These are phyloP conservation scores for Drosophila subsilvestris DNA, from an alignment of 2,888 invertebrate genomes.

Conservation along the genomic window DNA sequence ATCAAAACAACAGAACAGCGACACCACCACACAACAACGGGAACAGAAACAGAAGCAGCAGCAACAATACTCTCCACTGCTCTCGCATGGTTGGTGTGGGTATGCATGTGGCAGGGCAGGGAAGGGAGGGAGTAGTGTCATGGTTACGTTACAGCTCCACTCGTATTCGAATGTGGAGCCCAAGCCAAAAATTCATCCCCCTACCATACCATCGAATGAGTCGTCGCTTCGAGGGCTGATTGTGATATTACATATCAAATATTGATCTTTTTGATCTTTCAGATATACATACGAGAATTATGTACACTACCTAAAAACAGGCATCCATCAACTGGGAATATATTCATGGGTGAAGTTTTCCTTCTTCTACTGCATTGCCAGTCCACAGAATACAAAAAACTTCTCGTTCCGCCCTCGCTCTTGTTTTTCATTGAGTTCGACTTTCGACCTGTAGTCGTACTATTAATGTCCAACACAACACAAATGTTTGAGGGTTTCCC, in stretches of 20 bases:
- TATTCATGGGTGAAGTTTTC: too few species aligned
- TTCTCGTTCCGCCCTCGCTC: constrained; percentile 44
- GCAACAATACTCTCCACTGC: not conserved
- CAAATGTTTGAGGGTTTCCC: constrained; percentile 55
- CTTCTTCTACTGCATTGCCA: too few species aligned
- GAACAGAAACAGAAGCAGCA: constrained; percentile 4
- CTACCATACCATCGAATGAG: constrained; percentile 6
- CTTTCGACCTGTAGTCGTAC: constrained; percentile 14
- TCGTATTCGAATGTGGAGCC: constrained; percentile 21
- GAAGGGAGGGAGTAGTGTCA: constrained; percentile 20
- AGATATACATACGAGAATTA: too few species aligned
- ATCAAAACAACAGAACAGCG: constrained; percentile 61
- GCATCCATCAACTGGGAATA: too few species aligned
- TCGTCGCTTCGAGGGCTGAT: constrained; percentile 15
- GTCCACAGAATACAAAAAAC: not conserved
- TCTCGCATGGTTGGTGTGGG: not conserved
- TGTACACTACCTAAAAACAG: too few species aligned
- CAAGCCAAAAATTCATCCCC: constrained; percentile 21
- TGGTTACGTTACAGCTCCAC: constrained; percentile 15
- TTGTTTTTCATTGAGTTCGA: constrained; percentile 46
- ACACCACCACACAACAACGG: constrained; percentile 40
- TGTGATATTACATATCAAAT: not conserved
- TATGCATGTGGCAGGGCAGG: constrained; percentile 16
- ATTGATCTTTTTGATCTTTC: too few species aligned
- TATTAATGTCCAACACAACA: constrained; percentile 49